Evolutionary conservation across 1,140 invertebrate species (phyloP).

Genomic region (Neodiprion fabricii): DNA sequence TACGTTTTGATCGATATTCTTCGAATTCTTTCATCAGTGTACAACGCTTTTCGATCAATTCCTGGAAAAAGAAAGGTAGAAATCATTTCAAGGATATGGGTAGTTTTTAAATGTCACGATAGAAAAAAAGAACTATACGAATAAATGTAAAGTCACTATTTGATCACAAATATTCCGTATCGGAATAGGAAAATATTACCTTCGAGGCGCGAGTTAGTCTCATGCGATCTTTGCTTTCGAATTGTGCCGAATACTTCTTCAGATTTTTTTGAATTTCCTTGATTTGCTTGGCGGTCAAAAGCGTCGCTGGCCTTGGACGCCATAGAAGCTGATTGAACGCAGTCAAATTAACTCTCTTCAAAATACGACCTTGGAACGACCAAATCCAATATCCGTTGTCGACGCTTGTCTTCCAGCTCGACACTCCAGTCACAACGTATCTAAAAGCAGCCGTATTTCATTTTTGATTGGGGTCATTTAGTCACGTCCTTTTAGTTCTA

Average conservation of each 20-base stretch:
- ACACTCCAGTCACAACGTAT: constrained; percentile 95
- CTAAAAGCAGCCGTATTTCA: constrained; percentile 33
- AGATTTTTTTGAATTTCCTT: constrained; percentile 98
- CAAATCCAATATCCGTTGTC: constrained; percentile 97
- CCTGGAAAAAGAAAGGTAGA: constrained; percentile 57
- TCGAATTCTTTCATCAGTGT: constrained; percentile 88
- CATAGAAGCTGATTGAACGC: constrained; percentile 95
- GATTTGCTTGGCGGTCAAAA: constrained; percentile 81
- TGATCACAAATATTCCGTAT: not conserved
- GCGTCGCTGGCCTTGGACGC: constrained; percentile 90
- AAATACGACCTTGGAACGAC: constrained; percentile 93
- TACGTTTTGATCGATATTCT: constrained; percentile 77
- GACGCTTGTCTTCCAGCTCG: constrained; percentile 94
- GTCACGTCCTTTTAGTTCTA: not conserved
- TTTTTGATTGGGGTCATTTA: not conserved
- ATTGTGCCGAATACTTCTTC: constrained; percentile 96
- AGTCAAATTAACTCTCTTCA: constrained; percentile 85
- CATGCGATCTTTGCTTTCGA: constrained; percentile 96
- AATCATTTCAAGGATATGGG: not conserved
- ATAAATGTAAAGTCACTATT: not conserved
- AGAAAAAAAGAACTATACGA: constrained; percentile 25
- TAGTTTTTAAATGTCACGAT: too few relatives aligned
- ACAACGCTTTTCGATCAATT: constrained; percentile 93
- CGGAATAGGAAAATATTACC: constrained; percentile 53
- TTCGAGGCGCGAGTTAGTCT: constrained; percentile 93